Percentiles rank a stretch among this genome's conserved stretches.
Conservation (phyloP, 2,113 vertebrate genomes). For the Empidonax alnorum region DNA sequence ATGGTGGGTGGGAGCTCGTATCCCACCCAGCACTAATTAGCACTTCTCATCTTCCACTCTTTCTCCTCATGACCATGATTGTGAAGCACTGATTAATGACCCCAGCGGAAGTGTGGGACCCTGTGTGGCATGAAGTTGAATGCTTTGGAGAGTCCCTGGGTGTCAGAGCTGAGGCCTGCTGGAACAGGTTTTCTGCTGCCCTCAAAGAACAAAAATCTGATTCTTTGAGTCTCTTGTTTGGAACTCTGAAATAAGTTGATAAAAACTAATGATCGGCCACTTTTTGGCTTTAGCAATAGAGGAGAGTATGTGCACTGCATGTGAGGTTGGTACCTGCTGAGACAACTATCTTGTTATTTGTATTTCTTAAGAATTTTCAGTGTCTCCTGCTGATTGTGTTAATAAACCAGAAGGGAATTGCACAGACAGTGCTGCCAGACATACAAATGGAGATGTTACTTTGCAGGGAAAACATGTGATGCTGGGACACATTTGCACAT, state of each 20-base stretch:
- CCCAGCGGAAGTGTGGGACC: not conserved
- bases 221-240: not conserved
- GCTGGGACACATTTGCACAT: not conserved
- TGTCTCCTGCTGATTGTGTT: not conserved
- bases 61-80: not conserved
- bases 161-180: not conserved
- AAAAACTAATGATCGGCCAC: not conserved
- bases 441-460: not conserved
- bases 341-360: not conserved
- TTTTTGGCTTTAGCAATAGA: not conserved
- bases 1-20: not conserved
- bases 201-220: not conserved
- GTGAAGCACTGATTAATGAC: not conserved
- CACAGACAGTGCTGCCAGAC: not conserved
- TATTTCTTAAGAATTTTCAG: not conserved
- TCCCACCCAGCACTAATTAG: not conserved
- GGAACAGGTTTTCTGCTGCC: not conserved
- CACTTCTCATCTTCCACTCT: not conserved
- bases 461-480: not conserved
- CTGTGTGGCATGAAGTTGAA: fast-evolving
- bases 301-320: not conserved
- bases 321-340: not conserved
- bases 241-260: not conserved
- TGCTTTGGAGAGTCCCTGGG: not conserved
- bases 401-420: conserved; percentile 33